phyloP scores from a whole-genome alignment of 2,113 vertebrate genomes.

The Pica pica region DNA sequence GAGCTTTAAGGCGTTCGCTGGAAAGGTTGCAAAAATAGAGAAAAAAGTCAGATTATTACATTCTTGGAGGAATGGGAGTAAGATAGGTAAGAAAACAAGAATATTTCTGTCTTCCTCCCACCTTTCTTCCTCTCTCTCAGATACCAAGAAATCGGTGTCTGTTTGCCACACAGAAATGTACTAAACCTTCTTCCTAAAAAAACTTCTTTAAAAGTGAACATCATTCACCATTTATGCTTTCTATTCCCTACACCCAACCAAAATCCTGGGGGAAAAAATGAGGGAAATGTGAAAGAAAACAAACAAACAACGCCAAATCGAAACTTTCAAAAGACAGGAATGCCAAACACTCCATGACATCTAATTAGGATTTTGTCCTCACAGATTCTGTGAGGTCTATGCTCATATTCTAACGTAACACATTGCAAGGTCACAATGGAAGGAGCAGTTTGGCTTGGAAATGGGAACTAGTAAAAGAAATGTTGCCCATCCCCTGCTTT shows the following conservation, averaged over 20 bases:
- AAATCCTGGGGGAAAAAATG: rapidly evolving
- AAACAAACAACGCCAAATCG: rapidly evolving
- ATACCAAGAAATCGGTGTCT: not conserved
- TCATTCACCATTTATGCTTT: not conserved
- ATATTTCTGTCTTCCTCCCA: not conserved
- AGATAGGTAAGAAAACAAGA: not conserved
- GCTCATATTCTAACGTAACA: not conserved
- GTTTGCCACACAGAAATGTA: not conserved
- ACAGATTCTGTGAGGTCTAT: not conserved
- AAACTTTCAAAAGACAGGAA: not conserved
- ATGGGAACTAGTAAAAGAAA: not conserved
- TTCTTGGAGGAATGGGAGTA: not conserved
- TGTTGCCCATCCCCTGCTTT: not conserved
- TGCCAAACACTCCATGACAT: rapidly evolving
- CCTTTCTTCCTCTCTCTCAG: not conserved
- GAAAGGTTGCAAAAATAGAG: not conserved
- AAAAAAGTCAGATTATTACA: not conserved
- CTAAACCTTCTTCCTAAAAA: not conserved
- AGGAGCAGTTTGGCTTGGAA: not conserved
- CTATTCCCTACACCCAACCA: not conserved
- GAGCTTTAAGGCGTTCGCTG: not conserved
- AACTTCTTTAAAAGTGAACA: not conserved
- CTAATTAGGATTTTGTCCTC: not conserved
- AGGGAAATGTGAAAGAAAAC: not conserved
- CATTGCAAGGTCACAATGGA: not conserved